Evolutionary conservation across 2,888 invertebrate genomes (phyloP).

Genomic region (Eilema depressum): DNA sequence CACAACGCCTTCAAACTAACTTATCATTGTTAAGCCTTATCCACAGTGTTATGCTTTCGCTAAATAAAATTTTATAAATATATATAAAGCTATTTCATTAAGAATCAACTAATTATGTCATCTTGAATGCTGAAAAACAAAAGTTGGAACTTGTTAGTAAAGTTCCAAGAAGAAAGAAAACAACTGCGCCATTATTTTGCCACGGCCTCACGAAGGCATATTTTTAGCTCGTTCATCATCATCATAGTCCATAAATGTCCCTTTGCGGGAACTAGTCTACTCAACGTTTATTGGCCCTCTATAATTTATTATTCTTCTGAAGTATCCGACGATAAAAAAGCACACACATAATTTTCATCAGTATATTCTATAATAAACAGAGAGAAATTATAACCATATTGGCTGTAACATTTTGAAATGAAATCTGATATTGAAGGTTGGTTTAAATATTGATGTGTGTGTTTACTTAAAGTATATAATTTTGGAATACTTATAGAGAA

Average conservation of each 20-base stretch:
- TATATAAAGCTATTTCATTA: too few relatives aligned
- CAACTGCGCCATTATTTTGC: neutral
- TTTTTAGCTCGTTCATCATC: neutral
- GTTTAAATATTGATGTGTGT: neutral
- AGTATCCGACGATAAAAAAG: slow-evolving; percentile 1
- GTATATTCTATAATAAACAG: neutral
- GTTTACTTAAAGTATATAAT: neutral
- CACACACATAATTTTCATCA: neutral
- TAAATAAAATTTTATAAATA: neutral
- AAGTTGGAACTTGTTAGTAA: neutral
- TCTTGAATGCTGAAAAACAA: too few relatives aligned
- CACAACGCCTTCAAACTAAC: slow-evolving; percentile 40
- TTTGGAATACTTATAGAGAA: neutral
- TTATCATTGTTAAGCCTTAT: neutral
- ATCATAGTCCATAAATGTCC: neutral
- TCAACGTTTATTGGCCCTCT: slow-evolving; percentile 1
- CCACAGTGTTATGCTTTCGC: slow-evolving; percentile 3
- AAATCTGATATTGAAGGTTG: neutral
- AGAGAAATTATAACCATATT: neutral
- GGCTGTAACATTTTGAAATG: neutral
- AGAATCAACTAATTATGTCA: too few relatives aligned
- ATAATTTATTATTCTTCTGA: slow-evolving; percentile 2
- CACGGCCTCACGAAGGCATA: neutral
- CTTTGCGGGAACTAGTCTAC: neutral
- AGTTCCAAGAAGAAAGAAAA: neutral